Conservation (phyloP, 2,797 vertebrate species). For the Carapus acus region DNA sequence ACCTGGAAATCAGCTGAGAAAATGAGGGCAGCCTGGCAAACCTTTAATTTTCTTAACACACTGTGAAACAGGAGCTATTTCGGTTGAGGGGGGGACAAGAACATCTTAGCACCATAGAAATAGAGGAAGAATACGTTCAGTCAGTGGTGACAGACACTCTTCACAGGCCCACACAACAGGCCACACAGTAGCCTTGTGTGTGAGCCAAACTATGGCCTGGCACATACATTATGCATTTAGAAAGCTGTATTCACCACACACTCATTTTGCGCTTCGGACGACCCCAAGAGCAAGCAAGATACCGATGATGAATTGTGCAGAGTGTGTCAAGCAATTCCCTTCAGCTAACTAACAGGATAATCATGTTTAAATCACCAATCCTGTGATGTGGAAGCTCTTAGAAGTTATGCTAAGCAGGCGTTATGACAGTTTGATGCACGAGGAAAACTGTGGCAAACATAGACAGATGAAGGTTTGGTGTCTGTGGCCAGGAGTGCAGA, state of each 20-base stretch:
- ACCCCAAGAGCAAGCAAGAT: too few species aligned
- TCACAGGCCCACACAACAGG: constrained; percentile 60
- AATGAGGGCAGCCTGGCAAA: constrained; percentile 42
- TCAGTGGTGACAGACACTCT: constrained; percentile 69
- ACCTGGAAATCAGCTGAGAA: constrained; percentile 41
- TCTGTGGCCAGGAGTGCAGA: background rate
- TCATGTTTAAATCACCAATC: too few species aligned
- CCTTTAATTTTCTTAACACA: constrained; percentile 50
- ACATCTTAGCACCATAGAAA: constrained; percentile 72
- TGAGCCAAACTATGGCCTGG: constrained; percentile 44
- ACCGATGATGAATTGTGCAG: too few species aligned
- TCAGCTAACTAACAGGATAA: too few species aligned
- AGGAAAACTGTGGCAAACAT: too few species aligned
- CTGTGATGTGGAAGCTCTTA: too few species aligned
- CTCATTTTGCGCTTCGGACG: too few species aligned
- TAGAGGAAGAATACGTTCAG: constrained; percentile 63
- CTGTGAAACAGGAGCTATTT: constrained; percentile 54
- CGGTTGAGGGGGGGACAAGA: constrained; percentile 33
- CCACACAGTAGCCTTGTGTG: constrained; percentile 63
- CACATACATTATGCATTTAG: constrained; percentile 64
- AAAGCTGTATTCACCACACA: constrained; percentile 55
- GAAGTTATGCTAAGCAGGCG: too few species aligned
- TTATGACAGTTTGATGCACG: too few species aligned
- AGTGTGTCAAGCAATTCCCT: too few species aligned
- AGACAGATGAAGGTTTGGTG: too few species aligned